Evolutionary conservation across 1,140 invertebrate species (phyloP), one percentile per base, ranked within the genome.

Genomic region (Drosophila nigrodunni): DNA sequence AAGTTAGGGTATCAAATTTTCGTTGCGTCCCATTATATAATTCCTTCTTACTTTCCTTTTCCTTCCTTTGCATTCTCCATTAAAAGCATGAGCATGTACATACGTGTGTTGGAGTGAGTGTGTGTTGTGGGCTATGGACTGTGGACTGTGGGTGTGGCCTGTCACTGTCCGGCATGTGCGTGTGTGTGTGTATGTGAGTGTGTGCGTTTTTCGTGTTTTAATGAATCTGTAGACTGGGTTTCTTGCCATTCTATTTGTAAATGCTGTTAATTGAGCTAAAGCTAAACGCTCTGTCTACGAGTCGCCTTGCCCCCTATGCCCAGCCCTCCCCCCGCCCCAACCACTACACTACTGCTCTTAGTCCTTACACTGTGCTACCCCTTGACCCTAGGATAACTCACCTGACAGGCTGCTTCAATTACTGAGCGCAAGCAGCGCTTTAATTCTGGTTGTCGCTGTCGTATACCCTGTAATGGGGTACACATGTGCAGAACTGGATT

Each of bases 201-300:
- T 64, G 39, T 49, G 46, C 30, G 49, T 67, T 57, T 61, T 78
- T 60, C 47, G 62, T 79, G 68, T 68, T 79, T 77, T 64, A 76
- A 79, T 79, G 77, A 79, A 76, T 79, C 74, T 72, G 72, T 69
- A 74, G 15, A 8, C 13, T 37, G 65, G 52, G 43, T 68, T 43
- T 43, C 13, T 73, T 37, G 47, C 50, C 72, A 61, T 70, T 78
- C 68, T 74, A 55, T 77, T 74, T 62, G 72, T 70, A 74, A 74
- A 76, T 57, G 73, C 62, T 67, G 67, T 79, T 79, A 79, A 79
- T 79, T 79, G 77, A 79, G 74, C 77, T 57, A 68, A 76, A 67
- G 68, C 73, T 74, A 61, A 78, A 75, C 62, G 76, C 69, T 50
- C 35, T 60, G 55, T 76, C 67, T 75, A 58, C 35, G 44, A 59